Evolutionary conservation across 2,797 vertebrate species (phyloP).

Genomic region (Peromyscus nudipes): DNA sequence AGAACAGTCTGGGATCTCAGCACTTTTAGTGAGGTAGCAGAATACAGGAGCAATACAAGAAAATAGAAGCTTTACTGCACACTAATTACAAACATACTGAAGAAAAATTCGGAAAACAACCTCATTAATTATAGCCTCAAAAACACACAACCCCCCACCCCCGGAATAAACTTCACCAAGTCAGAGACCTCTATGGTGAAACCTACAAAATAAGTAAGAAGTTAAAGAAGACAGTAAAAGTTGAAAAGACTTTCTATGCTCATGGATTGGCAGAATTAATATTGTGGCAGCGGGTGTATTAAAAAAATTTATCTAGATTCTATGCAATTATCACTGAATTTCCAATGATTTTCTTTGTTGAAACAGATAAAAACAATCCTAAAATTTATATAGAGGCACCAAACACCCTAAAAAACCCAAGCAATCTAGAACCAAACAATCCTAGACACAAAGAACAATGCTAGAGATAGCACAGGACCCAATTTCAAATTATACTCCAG

Average conservation of each 20-base stretch:
- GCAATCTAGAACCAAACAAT: background rate
- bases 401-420: background rate
- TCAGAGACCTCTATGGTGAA: background rate
- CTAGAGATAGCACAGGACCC: background rate
- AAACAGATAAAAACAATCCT: background rate
- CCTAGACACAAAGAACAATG: background rate
- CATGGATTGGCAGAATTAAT: background rate
- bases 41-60: background rate
- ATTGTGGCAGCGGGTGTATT: background rate
- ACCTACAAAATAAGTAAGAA: background rate
- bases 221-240: background rate
- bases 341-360: background rate
- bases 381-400: background rate
- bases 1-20: background rate
- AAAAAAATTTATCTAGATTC: background rate
- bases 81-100: background rate
- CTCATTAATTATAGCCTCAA: background rate
- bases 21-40: background rate
- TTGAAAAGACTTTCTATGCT: background rate
- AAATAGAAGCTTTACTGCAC: background rate
- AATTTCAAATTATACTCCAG: background rate
- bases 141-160: background rate
- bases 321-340: background rate
- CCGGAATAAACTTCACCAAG: background rate
- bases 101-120: background rate